Evolutionary conservation across 2,797 vertebrate genomes (phyloP).

Genomic region (Schizothorax lantsangensis): DNA sequence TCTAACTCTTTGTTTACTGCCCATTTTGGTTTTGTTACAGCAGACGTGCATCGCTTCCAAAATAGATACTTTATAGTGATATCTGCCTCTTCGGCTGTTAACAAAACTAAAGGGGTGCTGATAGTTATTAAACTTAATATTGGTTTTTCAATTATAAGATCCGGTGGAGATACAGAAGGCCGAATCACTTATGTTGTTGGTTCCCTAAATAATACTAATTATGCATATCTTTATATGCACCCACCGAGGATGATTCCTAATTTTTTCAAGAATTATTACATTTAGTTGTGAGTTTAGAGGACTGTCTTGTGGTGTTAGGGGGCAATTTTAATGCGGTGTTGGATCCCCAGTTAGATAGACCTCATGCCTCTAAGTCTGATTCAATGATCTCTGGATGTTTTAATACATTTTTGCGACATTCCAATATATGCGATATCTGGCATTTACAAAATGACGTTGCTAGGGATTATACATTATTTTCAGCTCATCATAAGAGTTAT

Average conservation of each 20-base stretch:
- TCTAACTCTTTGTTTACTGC: background rate
- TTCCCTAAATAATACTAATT: background rate
- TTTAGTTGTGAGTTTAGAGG: background rate
- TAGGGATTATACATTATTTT: too few species aligned
- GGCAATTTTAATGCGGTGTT: too few species aligned
- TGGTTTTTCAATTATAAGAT: background rate
- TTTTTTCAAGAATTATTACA: background rate
- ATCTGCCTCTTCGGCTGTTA: background rate
- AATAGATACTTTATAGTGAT: background rate
- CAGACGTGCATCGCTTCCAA: background rate
- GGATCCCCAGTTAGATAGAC: too few species aligned
- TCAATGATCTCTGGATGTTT: too few species aligned
- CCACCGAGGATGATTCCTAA: background rate
- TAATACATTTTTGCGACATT: too few species aligned
- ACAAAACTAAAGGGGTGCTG: background rate
- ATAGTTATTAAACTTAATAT: background rate
- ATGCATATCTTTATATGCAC: background rate
- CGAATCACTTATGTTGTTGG: background rate
- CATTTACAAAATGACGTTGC: too few species aligned
- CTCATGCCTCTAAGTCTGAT: too few species aligned
- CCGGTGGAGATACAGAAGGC: background rate
- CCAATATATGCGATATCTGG: too few species aligned
- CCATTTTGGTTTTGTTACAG: background rate
- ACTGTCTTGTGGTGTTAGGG: too few species aligned
- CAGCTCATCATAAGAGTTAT: too few species aligned